Evolutionary conservation across 2,888 invertebrate species (phyloP).

Genomic region (Heliconius hortense): DNA sequence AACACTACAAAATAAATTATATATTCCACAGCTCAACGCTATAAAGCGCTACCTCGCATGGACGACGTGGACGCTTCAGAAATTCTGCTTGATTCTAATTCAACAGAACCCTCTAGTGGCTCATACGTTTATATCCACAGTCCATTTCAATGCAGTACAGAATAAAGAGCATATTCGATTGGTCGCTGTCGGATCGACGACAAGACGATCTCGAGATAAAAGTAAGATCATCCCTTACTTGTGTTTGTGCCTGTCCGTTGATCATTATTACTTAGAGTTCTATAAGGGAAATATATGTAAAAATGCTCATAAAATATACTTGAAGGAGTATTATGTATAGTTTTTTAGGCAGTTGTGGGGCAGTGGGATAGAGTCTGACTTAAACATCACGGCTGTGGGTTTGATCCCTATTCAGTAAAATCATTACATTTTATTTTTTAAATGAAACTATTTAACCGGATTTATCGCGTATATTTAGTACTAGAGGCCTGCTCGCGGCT

Average conservation of each 20-base stretch:
- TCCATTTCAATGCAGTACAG: conserved; percentile 25
- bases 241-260: not conserved
- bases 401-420: too few relatives aligned
- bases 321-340: not conserved
- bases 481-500: too few relatives aligned
- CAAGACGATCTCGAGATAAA: conserved; percentile 14
- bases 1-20: not conserved
- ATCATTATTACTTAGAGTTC: not conserved
- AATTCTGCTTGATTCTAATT: conserved; percentile 19
- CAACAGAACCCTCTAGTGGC: conserved; percentile 10
- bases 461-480: too few relatives aligned
- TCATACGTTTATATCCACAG: conserved; percentile 26
- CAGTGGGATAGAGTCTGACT: not conserved
- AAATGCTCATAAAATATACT: not conserved
- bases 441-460: too few relatives aligned
- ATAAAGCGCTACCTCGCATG: not conserved
- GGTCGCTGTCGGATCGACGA: conserved; percentile 3
- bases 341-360: not conserved
- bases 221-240: conserved; percentile 12
- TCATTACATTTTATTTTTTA: too few relatives aligned
- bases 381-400: not conserved
- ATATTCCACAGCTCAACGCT: not conserved
- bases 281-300: not conserved
- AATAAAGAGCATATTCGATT: conserved; percentile 27
- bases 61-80: not conserved